Evolutionary conservation across 2,888 invertebrate species (phyloP), one percentile per base, ranked within the genome.

Genomic region (Limulus polyphemus): DNA sequence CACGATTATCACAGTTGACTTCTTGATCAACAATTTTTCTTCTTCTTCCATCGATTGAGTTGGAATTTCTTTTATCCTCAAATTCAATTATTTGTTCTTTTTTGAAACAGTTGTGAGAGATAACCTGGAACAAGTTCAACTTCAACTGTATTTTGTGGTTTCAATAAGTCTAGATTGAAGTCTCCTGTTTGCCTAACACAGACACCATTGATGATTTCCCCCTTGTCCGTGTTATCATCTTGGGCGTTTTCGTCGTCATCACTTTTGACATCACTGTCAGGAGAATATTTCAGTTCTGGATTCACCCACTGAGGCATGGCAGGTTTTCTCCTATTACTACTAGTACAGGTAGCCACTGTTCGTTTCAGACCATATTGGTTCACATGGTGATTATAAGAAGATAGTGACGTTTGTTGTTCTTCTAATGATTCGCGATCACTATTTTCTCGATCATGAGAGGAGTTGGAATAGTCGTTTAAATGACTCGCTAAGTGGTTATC

Each of bases 221-320:
- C 90, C 48, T 64, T 59, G 48, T 79, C 80, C 55, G 70, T 64
- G 56, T 63, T 62, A 58, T 64, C 62, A 50, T 64, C 67, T 16
- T 17, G 54, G 16, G 66, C 66, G 48, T 67, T 63, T 4, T 63
- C 55, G n/a, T 69, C 69, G 13, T 72, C 72, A 48, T 71, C 72
- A 56, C 69, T 71, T 48, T 72, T 71, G 47, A 69, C 70, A 17
- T 70, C 68, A 32, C 49, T 72, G 65, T 68, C 73, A 69, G 62
- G 76, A 73, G 62, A 76, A 67, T 66, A 59, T 51, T 75, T 75
- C 12, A 74, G 69, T 10, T 90, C 90, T 10, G 95, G 95, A 77
- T 94, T 94, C 7, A 95, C 92, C 92, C 95, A 94, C 78, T 97
- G 94, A 2, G 97, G 95, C 60, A 94, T 93, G 1, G 92, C 93